Evolutionary conservation across 2,797 vertebrate genomes (phyloP).

Genomic region (Delichon dasypus): DNA sequence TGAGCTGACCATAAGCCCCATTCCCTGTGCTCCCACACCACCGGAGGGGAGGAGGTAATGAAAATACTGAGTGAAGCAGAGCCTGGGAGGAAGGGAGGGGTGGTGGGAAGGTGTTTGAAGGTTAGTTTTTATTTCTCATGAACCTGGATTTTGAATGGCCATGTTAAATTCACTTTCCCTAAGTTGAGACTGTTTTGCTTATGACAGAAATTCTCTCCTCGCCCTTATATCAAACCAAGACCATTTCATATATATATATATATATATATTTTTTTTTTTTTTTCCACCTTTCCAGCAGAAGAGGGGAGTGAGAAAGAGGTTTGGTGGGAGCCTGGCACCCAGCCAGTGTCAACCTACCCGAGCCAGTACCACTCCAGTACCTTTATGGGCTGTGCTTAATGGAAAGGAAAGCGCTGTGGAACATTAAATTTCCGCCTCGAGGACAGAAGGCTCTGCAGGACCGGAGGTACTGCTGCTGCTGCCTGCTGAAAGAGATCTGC

Average conservation of each 20-base stretch:
- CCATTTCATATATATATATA: not conserved
- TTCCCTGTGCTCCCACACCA: not conserved
- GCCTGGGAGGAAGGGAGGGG: not conserved
- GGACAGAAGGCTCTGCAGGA: not conserved
- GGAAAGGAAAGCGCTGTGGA: not conserved
- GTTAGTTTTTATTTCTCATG: not conserved
- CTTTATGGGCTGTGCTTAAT: not conserved
- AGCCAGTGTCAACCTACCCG: not conserved
- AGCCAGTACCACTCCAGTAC: not conserved
- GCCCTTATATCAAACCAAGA: not conserved
- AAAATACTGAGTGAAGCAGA: not conserved
- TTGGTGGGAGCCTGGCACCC: not conserved
- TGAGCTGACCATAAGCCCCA: not conserved
- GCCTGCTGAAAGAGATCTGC: not conserved
- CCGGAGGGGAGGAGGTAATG: not conserved
- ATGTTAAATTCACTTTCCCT: not conserved
- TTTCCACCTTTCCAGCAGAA: not conserved
- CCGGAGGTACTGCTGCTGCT: not conserved
- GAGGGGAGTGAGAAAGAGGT: not conserved
- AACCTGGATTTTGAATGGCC: not conserved
- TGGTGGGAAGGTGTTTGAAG: not conserved
- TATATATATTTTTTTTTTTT: too few species aligned
- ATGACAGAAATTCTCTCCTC: not conserved
- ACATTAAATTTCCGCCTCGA: not conserved
- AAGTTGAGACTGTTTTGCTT: not conserved